Base-by-base conservation (phyloP, 2,113 vertebrate species). In the Fregata magnificens region DNA sequence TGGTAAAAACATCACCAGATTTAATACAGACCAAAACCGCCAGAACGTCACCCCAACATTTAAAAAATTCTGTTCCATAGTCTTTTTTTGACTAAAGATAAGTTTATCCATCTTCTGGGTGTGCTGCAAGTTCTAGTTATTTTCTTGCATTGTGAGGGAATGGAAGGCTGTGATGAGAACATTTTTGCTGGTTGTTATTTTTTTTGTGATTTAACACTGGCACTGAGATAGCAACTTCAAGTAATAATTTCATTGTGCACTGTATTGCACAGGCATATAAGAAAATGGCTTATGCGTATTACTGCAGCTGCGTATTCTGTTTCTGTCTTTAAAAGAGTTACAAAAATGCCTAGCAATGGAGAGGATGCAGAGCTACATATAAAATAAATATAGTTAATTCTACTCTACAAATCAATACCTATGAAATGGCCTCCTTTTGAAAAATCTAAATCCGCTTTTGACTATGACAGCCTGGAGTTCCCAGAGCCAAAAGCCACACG, bases 381-480 rank as follows among this genome's bases (percentile, higher is more conserved):
- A 26, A 84, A 89, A 84, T 59, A 82, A 70, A 58, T 13, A 38
- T 3, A n/a, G 22, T 70, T 70, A 32, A 66, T 67, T 85, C 42
- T 72, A 5, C n/a, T 36, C 34, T 69, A 36, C 5, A 56, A 59
- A 86, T 47, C 17, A 62, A 59, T 53, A 71, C 3, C 6, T 45
- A 9, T 31, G 38, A 72, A 86, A 67, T 10, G 0, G 1, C 13
- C 26, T 95, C 26, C 34, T 61, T 67, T 44, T 69, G 40, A 76
- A 61, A 87, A 69, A 65, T 9, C 14, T 71, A 73, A 82, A 61
- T 50, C 22, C 6, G 6, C 21, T 82, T 91, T 49, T 69, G 55
- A 29, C 28, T 44, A 10, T 0, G 0, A 40, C 55, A 55, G 47
- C 21, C 18, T 66, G 76, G 38, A 55, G 7, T 18, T 83, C 24